Base-by-base conservation (phyloP, 2,113 vertebrate species). In the Cyprinodon variegatus region DNA sequence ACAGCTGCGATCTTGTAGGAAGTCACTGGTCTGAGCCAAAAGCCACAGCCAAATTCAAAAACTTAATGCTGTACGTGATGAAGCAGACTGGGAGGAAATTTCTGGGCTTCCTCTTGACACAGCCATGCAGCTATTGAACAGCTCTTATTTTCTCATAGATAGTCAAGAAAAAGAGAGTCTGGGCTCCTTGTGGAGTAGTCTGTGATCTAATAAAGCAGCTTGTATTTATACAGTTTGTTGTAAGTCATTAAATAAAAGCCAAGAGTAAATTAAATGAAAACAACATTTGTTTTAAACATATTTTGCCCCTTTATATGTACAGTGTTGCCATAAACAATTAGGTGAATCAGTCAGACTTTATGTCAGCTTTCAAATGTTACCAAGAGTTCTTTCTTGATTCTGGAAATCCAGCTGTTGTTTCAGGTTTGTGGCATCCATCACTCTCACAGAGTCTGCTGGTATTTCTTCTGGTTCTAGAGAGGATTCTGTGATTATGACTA, bases 11-110 rank as follows among this genome's bases (percentile, higher is more conserved):
- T 12, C 61, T 50, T 68, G 77, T 78, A 38, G 59, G 75, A 70
- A 70, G 76, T 13, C 80, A 0, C 72, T 11, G 62, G 68, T 41
- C 69, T 2, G 14, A 37, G 82, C 85, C 74, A 79, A 69, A 43
- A 20, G 45, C 50, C 3, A 76, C 72, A 78, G 90, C 87, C 90
- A 90, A 83, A 84, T 82, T 82, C 88, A 89, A 90, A 89, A 91
- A 68, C 80, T 70, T 63, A 2, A 38, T 62, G 74, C 66, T 61
- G 70, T 9, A 81, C 74, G 77, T 7, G 64, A 81, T 50, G 79
- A 79, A 65, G 77, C 73, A 72, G 74, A 57, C 5, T 0, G 22
- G 29, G 46, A 77, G 82, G 82, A 86, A 86, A 87, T 76, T 65
- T 79, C 81, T 68, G 61, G 20, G 61, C 74, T 85, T 82, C 79